Evolutionary conservation across 2,797 vertebrate species (phyloP).

Genomic region (Pseudochaenichthys georgianus): DNA sequence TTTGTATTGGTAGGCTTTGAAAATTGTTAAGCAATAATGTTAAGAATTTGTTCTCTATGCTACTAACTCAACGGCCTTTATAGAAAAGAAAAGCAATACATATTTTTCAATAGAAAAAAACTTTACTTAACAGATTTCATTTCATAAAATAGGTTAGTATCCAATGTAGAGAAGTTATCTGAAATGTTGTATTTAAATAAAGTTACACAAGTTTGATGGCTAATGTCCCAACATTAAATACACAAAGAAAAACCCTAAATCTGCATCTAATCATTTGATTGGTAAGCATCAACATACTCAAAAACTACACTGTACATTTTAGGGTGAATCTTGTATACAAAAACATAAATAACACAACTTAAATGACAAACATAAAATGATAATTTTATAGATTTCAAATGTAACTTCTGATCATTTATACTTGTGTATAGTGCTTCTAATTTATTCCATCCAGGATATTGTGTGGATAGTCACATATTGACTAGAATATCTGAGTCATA

Average conservation of each 20-base stretch:
- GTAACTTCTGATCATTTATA: not conserved
- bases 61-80: not conserved
- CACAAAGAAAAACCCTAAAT: not conserved
- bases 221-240: not conserved
- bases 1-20: not conserved
- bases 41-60: constrained; percentile 5
- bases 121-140: not conserved
- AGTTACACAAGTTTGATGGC: not conserved
- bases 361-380: not conserved
- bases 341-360: not conserved
- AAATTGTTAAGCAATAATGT: constrained; percentile 1
- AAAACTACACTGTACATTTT: not conserved
- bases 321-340: not conserved
- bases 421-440: not conserved
- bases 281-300: not conserved
- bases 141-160: not conserved
- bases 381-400: not conserved
- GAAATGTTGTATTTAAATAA: not conserved
- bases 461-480: not conserved
- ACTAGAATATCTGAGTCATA: constrained; percentile 10
- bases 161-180: not conserved
- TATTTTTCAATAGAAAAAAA: not conserved
- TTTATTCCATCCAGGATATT: constrained; percentile 8
- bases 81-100: not conserved
- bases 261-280: not conserved